These are phyloP conservation scores for Yasuhikotakia modesta DNA, from an alignment of 2,797 vertebrate genomes.

Conservation along the genomic window DNA sequence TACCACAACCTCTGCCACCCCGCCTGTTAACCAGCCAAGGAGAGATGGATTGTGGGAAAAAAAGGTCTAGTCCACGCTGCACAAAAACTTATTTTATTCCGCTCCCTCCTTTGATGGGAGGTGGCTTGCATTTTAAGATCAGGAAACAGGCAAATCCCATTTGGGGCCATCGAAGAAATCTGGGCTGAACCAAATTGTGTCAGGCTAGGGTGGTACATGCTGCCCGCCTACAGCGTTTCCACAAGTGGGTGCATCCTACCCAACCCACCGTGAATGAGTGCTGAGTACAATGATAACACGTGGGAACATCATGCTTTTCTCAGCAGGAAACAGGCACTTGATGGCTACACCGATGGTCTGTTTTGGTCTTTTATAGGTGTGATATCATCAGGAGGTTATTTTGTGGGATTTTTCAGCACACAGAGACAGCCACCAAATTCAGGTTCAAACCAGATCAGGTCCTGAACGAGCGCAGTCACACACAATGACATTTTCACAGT, in stretches of 20 bases:
- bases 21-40: constrained; percentile 46
- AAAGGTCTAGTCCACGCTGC: constrained; percentile 61
- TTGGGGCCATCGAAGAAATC: constrained; percentile 62
- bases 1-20: constrained; percentile 58
- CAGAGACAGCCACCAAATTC: neutral
- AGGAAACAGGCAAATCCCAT: constrained; percentile 74
- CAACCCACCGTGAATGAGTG: constrained; percentile 15
- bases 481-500: constrained; percentile 7
- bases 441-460: neutral
- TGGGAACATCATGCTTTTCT: neutral
- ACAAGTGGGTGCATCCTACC: constrained; percentile 44
- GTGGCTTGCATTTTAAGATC: constrained; percentile 58
- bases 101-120: constrained; percentile 65
- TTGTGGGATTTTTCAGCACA: neutral
- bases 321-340: neutral
- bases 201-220: constrained; percentile 65
- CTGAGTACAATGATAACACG: constrained; percentile 4
- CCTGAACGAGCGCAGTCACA: neutral
- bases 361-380: constrained; percentile 15
- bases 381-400: constrained; percentile 14
- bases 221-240: constrained; percentile 65
- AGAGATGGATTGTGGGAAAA: constrained; percentile 66
- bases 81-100: constrained; percentile 68
- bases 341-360: constrained; percentile 8
- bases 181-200: constrained; percentile 60